Base-by-base conservation (phyloP, 1,140 invertebrate genomes). In the Drosophila oshimai region DNA sequence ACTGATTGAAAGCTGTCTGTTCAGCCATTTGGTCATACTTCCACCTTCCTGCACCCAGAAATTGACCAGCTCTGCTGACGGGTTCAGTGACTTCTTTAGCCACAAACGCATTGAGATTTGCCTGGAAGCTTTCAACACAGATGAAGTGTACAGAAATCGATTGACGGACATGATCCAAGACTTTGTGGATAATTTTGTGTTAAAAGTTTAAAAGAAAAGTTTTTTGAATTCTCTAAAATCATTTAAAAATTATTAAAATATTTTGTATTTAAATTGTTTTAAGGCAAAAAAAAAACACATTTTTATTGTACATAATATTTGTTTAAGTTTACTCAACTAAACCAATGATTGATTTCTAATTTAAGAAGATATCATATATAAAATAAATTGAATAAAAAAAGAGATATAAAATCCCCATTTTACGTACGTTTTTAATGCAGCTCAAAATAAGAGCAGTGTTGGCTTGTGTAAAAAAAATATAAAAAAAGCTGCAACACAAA, bases 1-100 rank as follows among this genome's bases (percentile, higher is more conserved):
- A 15, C 74, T 93, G 7, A 93, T 92, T 4, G 92, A 93, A 75
- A 92, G 92, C 36, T 87, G 89, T 6, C 53, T 93, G 31, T 92
- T 93, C 61, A 89, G 91, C 2, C 92, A 92, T 42, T 78, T 93
- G 62, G 74, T 90, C 12, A 68, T 89, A 2, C 88, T 93, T 44
- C 88, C 81, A 15, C 58, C 75, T 2, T 64, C 90, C 5, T 87
- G 74, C 15, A 91, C 87, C 22, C 73, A 89, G 57, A 71, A 90
- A 54, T 28, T 92, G 18, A 92, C 91, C 31, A 58, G 70, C 24
- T 71, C 91, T 10, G 80, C 91, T 3, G 89, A 92, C 50, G 91
- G 57, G 1, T 84, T 87, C 55, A 71, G 61, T 9, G 91, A 87
- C 57, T 88, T 92, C 24, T 91, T 92, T 39, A 77, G 77, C 5